phyloP scores from a whole-genome alignment of 2,797 vertebrate species.

The Anas acuta region DNA sequence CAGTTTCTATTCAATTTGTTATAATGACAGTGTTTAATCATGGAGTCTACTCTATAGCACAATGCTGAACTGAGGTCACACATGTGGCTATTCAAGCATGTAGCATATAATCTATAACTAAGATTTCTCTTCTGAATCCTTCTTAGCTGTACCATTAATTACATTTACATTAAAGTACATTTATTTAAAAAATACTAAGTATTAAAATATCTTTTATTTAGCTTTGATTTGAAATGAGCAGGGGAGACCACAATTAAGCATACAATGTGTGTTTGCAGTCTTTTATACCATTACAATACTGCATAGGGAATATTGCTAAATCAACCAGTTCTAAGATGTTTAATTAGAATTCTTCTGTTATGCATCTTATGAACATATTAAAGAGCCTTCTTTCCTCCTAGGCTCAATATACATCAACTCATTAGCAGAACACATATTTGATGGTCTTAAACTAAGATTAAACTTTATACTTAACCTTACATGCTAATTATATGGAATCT shows the following conservation, averaged over 20 bases:
- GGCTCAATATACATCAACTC: slow-evolving; percentile 27
- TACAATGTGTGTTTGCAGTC: slow-evolving; percentile 38
- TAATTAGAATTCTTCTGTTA: slow-evolving; percentile 69
- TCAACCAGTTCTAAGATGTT: slow-evolving; percentile 52
- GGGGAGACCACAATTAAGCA: slow-evolving; percentile 65
- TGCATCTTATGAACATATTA: slow-evolving; percentile 31
- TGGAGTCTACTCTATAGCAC: slow-evolving; percentile 65
- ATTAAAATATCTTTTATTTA: slow-evolving; percentile 63
- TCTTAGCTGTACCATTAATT: slow-evolving; percentile 80
- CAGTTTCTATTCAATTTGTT: slow-evolving; percentile 83
- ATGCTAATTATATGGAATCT: neutral
- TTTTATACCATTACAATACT: neutral
- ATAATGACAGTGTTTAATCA: slow-evolving; percentile 86
- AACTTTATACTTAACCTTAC: slow-evolving; percentile 26
- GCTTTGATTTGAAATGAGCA: slow-evolving; percentile 51
- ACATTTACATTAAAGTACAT: slow-evolving; percentile 53
- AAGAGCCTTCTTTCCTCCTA: slow-evolving; percentile 29
- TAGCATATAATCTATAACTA: slow-evolving; percentile 79
- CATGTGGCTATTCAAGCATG: slow-evolving; percentile 79
- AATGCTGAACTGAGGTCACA: slow-evolving; percentile 81
- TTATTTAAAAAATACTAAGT: slow-evolving; percentile 67
- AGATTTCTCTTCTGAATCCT: slow-evolving; percentile 75
- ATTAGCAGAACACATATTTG: slow-evolving; percentile 39
- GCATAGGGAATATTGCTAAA: slow-evolving; percentile 47
- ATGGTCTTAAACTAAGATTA: slow-evolving; percentile 10